Base-by-base conservation (phyloP, 1,140 invertebrate genomes). In the Acromyrmex echinatior region DNA sequence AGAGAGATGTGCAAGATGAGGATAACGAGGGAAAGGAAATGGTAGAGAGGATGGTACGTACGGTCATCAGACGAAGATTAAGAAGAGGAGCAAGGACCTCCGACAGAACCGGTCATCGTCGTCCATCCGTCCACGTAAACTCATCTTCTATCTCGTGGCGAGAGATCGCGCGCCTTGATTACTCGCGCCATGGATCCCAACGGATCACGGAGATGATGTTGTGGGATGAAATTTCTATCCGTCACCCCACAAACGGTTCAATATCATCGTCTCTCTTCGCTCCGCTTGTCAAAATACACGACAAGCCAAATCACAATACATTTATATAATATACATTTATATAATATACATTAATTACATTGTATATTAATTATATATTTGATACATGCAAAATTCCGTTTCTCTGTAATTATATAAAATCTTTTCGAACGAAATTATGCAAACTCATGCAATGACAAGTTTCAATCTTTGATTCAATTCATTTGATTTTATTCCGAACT, bases 81-180 rank as follows among this genome's bases (percentile, higher is more conserved):
- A 90, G 84, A 87, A 89, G 88, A 90, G 90, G 89, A 91, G 88
- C 91, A 92, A 92, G 87, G 88, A 92, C 89, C 88, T 92, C 85
- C 70, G 65, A 84, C 86, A 89, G 80, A 90, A 92, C 91, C 88
- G 91, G 91, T 92, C 90, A 92, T 90, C 89, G 87, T 86, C 82
- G 81, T 87, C 25, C 80, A 66, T 86, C 28, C 71, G 68, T 91
- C 49, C 91, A 66, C 87, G 89, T 90, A 90, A 91, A 91, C 87
- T 78, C 88, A 86, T 81, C 88, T 81, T 88, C 81, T 78, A 79
- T 73, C 86, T 77, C 88, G 49, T 25, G 12, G 3, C 53, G 53
- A 66, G 77, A 82, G 65, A 87, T 90, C 63, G 51, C 82, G 56
- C 73, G 71, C 60, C 51, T 73, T 81, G 78, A 88, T 88, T 90